These are phyloP conservation scores for Trypoxylon attenuatum DNA, from an alignment of 2,888 invertebrate species.

Conservation along the genomic window DNA sequence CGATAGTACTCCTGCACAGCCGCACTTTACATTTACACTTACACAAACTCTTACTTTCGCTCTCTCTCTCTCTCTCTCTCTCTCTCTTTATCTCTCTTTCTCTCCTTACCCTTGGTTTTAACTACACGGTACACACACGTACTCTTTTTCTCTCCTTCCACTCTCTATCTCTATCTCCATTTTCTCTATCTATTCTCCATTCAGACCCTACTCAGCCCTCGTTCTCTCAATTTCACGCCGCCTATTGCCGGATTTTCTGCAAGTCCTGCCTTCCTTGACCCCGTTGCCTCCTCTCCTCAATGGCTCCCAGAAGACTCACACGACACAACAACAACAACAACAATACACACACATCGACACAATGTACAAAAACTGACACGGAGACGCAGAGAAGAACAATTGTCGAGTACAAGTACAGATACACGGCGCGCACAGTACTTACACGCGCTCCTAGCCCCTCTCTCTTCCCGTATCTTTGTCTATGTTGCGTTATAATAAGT, in stretches of 20 bases:
- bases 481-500: slow-evolving; percentile 37
- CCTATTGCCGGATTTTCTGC: not conserved
- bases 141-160: not conserved
- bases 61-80: not conserved
- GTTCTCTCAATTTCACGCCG: not conserved
- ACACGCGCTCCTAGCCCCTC: slow-evolving; percentile 5
- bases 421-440: not conserved
- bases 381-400: not conserved
- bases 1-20: slow-evolving; percentile 48
- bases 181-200: not conserved
- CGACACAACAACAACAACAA: slow-evolving; percentile 4
- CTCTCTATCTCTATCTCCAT: not conserved
- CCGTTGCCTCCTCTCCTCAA: not conserved
- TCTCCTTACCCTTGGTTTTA: not conserved
- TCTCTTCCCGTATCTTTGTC: slow-evolving; percentile 9
- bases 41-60: not conserved
- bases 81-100: not conserved
- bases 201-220: not conserved
- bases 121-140: too few relatives aligned
- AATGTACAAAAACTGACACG: not conserved
- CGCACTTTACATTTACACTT: slow-evolving; percentile 2
- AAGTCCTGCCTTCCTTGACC: not conserved
- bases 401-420: not conserved
- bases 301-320: not conserved
- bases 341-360: not conserved